Evolutionary conservation across 2,113 vertebrate species (phyloP).

Genomic region (Chaetodon auriga): DNA sequence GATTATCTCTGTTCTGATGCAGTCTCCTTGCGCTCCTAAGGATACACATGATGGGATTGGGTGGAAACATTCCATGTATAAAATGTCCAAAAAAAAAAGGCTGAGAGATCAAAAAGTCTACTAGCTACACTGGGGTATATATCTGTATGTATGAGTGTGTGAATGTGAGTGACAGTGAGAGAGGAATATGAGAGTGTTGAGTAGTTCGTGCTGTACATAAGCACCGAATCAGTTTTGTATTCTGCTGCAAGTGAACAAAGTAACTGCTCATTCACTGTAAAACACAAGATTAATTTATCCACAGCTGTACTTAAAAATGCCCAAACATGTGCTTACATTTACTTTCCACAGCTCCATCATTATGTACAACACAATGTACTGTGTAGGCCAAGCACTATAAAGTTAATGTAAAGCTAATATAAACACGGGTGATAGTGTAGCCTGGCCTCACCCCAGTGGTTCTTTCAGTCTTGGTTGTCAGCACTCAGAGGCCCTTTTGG

Average conservation of each 20-base stretch:
- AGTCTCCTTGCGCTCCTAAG: conserved; percentile 61
- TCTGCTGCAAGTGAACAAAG: conserved; percentile 14
- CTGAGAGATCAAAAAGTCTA: conserved; percentile 28
- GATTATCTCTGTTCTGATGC: conserved; percentile 76
- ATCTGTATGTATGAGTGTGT: conserved; percentile 24
- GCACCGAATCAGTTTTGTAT: not conserved
- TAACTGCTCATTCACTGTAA: conserved; percentile 5
- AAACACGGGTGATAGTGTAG: not conserved
- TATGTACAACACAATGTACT: not conserved
- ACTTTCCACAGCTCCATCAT: conserved; percentile 1
- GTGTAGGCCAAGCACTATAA: not conserved
- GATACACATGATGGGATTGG: conserved; percentile 44
- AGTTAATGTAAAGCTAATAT: not conserved
- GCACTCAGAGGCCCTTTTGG: not conserved
- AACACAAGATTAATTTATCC: conserved; percentile 48
- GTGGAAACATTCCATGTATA: conserved; percentile 42
- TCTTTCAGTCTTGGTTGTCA: conserved; percentile 4
- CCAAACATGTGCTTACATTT: conserved; percentile 54
- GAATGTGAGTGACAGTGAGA: conserved; percentile 7
- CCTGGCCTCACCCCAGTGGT: not conserved
- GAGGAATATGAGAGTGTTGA: not conserved
- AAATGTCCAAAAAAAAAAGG: conserved; percentile 31
- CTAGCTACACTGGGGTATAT: not conserved
- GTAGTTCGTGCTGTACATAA: conserved; percentile 11
- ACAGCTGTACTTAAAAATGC: conserved; percentile 55